A percentile compares a stretch with the other conserved stretches of the same genome.
Conservation (phyloP, 1,140 invertebrate genomes). For the Bombus terrestris region DNA sequence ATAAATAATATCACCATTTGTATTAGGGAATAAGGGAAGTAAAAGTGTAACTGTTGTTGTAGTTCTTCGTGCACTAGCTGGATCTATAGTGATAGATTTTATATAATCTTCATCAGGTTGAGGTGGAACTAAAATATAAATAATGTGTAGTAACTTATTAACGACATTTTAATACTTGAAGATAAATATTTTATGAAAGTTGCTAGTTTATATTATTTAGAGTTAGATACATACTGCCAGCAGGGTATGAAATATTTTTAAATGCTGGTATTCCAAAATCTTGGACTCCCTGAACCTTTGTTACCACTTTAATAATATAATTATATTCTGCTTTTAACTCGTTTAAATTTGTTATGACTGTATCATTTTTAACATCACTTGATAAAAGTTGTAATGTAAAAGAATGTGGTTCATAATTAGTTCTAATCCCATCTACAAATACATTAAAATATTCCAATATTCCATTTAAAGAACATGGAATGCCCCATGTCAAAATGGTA, state of each 20-base stretch:
- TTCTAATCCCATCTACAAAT: conserved; percentile 60
- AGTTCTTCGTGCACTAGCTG: conserved; percentile 21
- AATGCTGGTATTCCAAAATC: conserved; percentile 48
- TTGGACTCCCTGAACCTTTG: conserved; percentile 56
- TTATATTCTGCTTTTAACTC: conserved; percentile 71
- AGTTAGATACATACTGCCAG: conserved; percentile 71
- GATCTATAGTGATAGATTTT: conserved; percentile 73
- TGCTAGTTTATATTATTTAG: not conserved
- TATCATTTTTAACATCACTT: conserved; percentile 57
- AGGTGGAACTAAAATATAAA: conserved; percentile 70
- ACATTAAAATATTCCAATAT: conserved; percentile 69
- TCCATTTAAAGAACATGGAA: conserved; percentile 72
- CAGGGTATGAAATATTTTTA: conserved; percentile 65
- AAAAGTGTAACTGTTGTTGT: too few relatives aligned
- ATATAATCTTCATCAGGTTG: conserved; percentile 69
- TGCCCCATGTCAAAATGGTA: conserved; percentile 69
- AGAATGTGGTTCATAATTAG: conserved; percentile 40
- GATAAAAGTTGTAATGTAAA: conserved; percentile 31
- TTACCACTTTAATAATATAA: conserved; percentile 70
- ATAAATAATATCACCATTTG: conserved; percentile 70
- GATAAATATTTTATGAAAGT: conserved; percentile 6
- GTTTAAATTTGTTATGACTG: conserved; percentile 59
- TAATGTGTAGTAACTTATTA: not conserved
- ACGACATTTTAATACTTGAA: not conserved
- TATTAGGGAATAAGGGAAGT: too few relatives aligned